Evolutionary conservation across 2,797 vertebrate species (phyloP), one percentile per base, ranked within the genome.

Genomic region (Astyanax mexicanus): DNA sequence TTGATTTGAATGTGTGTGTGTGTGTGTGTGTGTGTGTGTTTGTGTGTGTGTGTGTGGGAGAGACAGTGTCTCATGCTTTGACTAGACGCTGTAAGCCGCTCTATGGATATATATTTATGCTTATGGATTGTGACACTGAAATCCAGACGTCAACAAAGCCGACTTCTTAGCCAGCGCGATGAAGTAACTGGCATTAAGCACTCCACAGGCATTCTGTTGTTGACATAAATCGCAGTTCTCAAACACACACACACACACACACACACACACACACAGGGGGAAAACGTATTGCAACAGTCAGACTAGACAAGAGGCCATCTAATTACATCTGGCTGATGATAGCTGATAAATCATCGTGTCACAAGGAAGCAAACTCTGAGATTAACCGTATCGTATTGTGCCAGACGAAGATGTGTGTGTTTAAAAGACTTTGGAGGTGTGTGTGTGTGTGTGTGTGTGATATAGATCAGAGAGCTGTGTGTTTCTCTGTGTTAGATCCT

Each of bases 311-410:
- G 83, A 89, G 90, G 89, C 86, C 82, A 81, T 88, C 86, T 90
- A 91, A 93, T 92, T 91, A 88, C 77, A 82, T 83, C 29, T 81
- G 89, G 88, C 76, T 90, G 89, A 92, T 81, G 85, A 75, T 27
- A 47, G 78, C 75, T 10, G 55, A 89, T 90, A 84, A 87, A 89
- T 92, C 86, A 88, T 76, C 35, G 49, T 2, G 81, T 81, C 55
- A 81, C 78, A 74, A 79, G 82, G 83, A 88, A 88, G 90, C 89
- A 91, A 91, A 90, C 84, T 81, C 70, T 4, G 1, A 85, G 87
- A 88, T 88, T 90, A 87, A 88, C 87, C 85, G 79, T 82, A 85
- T 88, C 86, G 19, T 19, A 7, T 65, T 83, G 78, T 82, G 77
- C 82, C 87, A 88, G 76, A 87, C 88, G 83, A 83, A 80, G 65